Percentiles rank a stretch among this genome's conserved stretches.
Conservation (phyloP, 2,113 vertebrate genomes). For the Gallinago media region DNA sequence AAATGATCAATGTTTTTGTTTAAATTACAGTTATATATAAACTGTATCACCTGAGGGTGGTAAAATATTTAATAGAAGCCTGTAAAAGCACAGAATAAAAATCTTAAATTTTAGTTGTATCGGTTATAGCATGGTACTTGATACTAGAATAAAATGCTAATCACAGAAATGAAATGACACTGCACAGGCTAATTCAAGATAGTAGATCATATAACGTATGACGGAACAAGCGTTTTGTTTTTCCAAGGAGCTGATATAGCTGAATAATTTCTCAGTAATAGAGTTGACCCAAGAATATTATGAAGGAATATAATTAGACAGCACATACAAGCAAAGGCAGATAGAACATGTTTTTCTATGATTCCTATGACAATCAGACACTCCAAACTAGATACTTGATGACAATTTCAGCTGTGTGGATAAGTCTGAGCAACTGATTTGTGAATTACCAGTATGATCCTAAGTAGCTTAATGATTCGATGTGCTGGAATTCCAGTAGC, state of each 20-base stretch:
- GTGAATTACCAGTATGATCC: neutral
- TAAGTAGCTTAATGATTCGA: neutral
- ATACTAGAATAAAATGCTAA: neutral
- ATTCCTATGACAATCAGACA: neutral
- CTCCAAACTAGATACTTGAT: neutral
- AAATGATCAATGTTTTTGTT: neutral
- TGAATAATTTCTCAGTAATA: neutral
- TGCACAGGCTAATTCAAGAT: neutral
- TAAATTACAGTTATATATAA: neutral
- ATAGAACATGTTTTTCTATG: neutral
- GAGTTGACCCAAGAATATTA: neutral
- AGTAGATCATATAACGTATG: neutral
- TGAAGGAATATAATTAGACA: neutral
- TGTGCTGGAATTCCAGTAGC: neutral
- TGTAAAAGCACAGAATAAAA: neutral
- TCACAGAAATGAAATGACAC: neutral
- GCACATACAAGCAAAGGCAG: neutral
- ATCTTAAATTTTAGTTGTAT: neutral
- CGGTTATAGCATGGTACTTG: neutral
- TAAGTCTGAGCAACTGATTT: neutral
- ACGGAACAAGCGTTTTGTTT: neutral
- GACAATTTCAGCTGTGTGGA: neutral
- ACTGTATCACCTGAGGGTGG: neutral
- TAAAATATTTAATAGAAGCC: neutral
- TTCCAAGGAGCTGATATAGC: neutral